Conservation (phyloP, 2,113 vertebrate genomes). For the Zeus faber region DNA sequence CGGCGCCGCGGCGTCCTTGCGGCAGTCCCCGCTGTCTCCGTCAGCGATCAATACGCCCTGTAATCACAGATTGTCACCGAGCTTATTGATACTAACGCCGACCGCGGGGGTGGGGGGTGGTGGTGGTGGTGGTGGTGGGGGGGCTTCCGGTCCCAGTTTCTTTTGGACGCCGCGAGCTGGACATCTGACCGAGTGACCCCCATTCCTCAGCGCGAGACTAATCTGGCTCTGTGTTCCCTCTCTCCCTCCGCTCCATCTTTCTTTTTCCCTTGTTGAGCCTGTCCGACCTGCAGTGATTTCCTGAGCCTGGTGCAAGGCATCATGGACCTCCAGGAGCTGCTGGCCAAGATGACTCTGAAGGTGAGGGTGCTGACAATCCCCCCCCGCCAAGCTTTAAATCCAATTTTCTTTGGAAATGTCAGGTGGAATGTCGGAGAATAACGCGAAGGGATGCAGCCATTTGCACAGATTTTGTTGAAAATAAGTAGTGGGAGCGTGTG, state of each 20-base stretch:
- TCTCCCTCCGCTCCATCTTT: conserved; percentile 8
- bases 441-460: too few species aligned
- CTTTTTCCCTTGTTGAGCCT: conserved; percentile 83
- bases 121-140: too few species aligned
- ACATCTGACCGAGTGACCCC: not conserved
- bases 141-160: too few species aligned
- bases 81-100: conserved; percentile 40
- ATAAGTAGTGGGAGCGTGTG: too few species aligned
- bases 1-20: conserved; percentile 25
- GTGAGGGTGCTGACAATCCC: conserved; percentile 81
- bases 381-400: too few species aligned
- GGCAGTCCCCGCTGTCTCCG: conserved; percentile 12
- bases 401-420: too few species aligned
- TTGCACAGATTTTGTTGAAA: too few species aligned
- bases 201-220: too few species aligned
- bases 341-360: conserved; percentile 98
- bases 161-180: too few species aligned
- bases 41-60: conserved; percentile 55
- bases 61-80: conserved; percentile 50
- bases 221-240: not conserved
- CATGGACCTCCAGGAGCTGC: conserved; percentile 97
- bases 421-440: too few species aligned
- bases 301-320: conserved; percentile 97
- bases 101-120: too few species aligned
- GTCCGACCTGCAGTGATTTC: conserved; percentile 98